Percentiles rank a stretch among this genome's conserved stretches.
Evolutionary conservation across 2,888 invertebrate genomes (phyloP).

Genomic region (Drosophila austrosaltans): DNA sequence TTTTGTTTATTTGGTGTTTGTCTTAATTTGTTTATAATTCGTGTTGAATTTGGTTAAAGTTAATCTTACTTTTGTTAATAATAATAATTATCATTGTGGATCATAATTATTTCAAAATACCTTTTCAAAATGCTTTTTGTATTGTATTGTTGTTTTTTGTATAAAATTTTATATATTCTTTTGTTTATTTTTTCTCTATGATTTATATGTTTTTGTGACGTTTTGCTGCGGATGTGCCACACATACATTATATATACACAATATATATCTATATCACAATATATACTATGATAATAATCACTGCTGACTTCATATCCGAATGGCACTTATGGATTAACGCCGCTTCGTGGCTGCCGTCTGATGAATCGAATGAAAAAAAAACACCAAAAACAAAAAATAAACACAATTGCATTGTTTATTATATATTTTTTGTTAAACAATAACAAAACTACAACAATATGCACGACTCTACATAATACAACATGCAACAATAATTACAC

Average conservation of each 20-base stretch:
- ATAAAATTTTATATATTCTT: slow-evolving; percentile 59
- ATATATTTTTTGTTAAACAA: slow-evolving; percentile 48
- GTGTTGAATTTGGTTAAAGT: not conserved
- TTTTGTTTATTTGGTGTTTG: not conserved
- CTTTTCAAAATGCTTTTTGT: slow-evolving; percentile 6
- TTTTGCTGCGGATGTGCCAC: slow-evolving; percentile 60
- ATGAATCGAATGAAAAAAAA: slow-evolving; percentile 50
- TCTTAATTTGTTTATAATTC: not conserved
- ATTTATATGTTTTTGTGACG: slow-evolving; percentile 68
- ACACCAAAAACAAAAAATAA: not conserved
- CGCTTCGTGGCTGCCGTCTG: slow-evolving; percentile 47
- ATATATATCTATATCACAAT: slow-evolving; percentile 39
- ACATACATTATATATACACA: slow-evolving; percentile 30
- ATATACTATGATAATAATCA: slow-evolving; percentile 10
- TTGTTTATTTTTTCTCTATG: slow-evolving; percentile 65
- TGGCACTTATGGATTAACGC: slow-evolving; percentile 10
- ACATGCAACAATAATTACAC: slow-evolving; percentile 32
- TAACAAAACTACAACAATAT: slow-evolving; percentile 29
- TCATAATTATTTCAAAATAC: not conserved
- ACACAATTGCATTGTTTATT: slow-evolving; percentile 54
- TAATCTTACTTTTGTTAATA: not conserved
- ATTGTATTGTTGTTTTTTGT: slow-evolving; percentile 41
- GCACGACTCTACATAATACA: slow-evolving; percentile 18
- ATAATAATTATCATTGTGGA: not conserved
- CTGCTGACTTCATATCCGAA: slow-evolving; percentile 36